Conservation (phyloP, 1,140 invertebrate species). For the Copidosoma floridanum region DNA sequence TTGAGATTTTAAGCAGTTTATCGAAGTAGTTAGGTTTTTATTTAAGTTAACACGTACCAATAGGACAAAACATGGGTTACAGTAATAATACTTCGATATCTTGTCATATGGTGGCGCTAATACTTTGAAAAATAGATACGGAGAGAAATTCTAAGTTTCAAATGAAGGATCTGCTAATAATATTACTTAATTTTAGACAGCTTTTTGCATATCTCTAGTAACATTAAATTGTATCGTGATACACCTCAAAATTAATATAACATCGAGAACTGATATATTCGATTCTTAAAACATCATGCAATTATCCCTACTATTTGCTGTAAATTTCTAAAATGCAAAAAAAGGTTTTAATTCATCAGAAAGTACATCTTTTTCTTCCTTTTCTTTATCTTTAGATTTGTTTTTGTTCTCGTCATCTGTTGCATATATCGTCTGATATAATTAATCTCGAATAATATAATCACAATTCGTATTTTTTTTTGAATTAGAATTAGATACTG, state of each 20-base stretch:
- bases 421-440: not conserved
- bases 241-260: not conserved
- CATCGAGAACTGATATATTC: not conserved
- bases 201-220: not conserved
- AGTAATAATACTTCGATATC: not conserved
- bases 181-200: not conserved
- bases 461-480: not conserved
- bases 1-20: not conserved
- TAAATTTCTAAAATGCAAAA: not conserved
- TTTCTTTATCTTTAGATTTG: not conserved
- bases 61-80: not conserved
- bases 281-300: not conserved
- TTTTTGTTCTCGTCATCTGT: not conserved
- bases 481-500: not conserved
- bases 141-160: not conserved
- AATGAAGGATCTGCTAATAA: not conserved
- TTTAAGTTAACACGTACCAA: not conserved
- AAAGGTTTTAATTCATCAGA: not conserved
- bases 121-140: not conserved
- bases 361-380: not conserved
- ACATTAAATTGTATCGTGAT: not conserved
- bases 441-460: not conserved
- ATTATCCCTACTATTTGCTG: not conserved
- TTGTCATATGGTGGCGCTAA: not conserved
- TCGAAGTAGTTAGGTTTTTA: not conserved